Evolutionary conservation across 2,888 invertebrate genomes (phyloP), one percentile per base, ranked within the genome.

Genomic region (Drosophila diplacantha): DNA sequence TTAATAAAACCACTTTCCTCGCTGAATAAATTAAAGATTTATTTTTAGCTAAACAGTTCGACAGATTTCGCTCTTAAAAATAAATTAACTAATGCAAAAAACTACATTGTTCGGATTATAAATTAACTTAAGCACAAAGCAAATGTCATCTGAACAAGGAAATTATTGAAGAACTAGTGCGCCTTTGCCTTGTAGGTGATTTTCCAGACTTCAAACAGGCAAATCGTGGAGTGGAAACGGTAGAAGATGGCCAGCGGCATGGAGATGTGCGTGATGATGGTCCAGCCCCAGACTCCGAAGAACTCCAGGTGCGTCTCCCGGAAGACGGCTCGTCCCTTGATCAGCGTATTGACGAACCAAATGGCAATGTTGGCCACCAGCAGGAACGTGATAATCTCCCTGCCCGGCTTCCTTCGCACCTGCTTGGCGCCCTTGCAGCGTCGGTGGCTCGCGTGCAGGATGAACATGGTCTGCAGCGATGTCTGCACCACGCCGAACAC

Each of bases 141-240:
- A 46, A 59, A 22, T 18, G 38, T 39, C 51, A 35, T 20, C 35
- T 41, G 7, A 20, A 14, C 20, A 22, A 35, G 29, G 16, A 3
- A 3, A 22, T 16, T 9, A 2, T 32, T 16, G 6, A 8, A 20
- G 4, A 20, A 18, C 52, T 66, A 85, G 53, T 85, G 85, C 14
- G 74, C 56, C 59, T 92, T 92, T 72, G 92, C 92, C 85, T 96
- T 96, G 88, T 95, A 97, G 50, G 95, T 93, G 69, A 93, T 92
- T 86, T 96, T 96, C 96, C 96, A 97, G 58, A 97, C 94, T 87
- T 96, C 96, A 82, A 96, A 96, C 20, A 97, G 91, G 87, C 96
- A 96, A 75, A 96, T 96, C 0, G 96, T 95, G 3, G 96, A 96
- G 87, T 96, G 96, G 85, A 96, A 96, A 39, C 96, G 90, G 88